These are phyloP conservation scores for Platynereis dumerilii DNA, from an alignment of 2,888 invertebrate genomes.

Conservation along the genomic window DNA sequence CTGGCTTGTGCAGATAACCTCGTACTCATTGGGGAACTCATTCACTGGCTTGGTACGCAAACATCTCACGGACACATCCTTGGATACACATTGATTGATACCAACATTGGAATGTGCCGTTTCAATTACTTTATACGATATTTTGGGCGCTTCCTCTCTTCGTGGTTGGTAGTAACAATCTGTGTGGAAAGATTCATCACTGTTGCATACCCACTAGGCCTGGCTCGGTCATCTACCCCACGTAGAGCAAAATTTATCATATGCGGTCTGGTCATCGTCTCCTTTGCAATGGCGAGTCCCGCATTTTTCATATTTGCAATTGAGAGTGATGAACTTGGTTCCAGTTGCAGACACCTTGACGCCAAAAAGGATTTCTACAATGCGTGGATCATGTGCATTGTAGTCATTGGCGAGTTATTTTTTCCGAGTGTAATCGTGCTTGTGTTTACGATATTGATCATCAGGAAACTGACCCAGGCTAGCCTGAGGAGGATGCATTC, in stretches of 20 bases:
- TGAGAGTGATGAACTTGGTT: too few relatives aligned
- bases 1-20: slow-evolving; percentile 19
- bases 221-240: slow-evolving; percentile 5
- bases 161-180: slow-evolving; percentile 14
- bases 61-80: background rate
- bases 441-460: slow-evolving; percentile 12
- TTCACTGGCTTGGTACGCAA: slow-evolving; percentile 11
- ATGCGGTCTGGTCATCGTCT: background rate
- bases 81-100: slow-evolving; percentile 2
- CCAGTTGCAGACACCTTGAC: too few relatives aligned
- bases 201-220: slow-evolving; percentile 11
- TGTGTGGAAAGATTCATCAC: slow-evolving; percentile 18
- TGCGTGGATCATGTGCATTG: background rate
- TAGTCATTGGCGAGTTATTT: slow-evolving; percentile 6
- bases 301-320: background rate
- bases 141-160: slow-evolving; percentile 8
- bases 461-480: slow-evolving; percentile 7
- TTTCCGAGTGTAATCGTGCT: slow-evolving; percentile 14
- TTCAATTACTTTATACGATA: slow-evolving; percentile 6
- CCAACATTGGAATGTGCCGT: background rate
- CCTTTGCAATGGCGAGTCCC: background rate
- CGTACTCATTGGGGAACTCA: slow-evolving; percentile 17
- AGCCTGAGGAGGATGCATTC: background rate
- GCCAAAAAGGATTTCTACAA: background rate
- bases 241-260: slow-evolving; percentile 9